Percentiles rank a stretch among this genome's conserved stretches.
Evolutionary conservation across 2,113 vertebrate species (phyloP).

Genomic region (Laterallus jamaicensis): DNA sequence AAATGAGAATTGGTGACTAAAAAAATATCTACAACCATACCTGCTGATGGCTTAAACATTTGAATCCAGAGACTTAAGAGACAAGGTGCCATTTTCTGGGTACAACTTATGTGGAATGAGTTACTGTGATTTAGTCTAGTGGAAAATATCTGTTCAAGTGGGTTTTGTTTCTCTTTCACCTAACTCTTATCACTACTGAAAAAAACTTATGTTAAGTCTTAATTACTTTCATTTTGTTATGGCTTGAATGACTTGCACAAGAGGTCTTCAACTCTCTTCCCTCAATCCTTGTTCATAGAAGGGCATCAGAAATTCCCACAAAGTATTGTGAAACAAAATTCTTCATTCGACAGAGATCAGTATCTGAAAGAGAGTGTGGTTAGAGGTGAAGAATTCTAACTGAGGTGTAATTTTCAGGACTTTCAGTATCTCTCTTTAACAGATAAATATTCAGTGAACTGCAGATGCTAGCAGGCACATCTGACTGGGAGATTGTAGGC

Average conservation of each 20-base stretch:
- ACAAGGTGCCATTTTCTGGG: neutral
- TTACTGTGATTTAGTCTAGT: neutral
- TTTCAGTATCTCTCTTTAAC: neutral
- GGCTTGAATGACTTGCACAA: neutral
- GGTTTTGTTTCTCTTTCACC: neutral
- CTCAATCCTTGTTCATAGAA: neutral
- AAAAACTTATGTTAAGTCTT: neutral
- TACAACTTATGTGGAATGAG: fast-evolving
- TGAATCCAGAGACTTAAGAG: neutral
- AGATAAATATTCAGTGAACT: neutral
- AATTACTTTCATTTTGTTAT: neutral
- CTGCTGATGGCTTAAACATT: neutral
- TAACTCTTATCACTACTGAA: neutral
- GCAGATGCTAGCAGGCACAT: neutral
- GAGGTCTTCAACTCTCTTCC: neutral
- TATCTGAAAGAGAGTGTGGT: neutral
- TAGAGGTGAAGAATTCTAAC: neutral
- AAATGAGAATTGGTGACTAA: neutral
- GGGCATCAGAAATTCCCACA: neutral
- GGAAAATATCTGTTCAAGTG: neutral
- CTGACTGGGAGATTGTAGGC: neutral
- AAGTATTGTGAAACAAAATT: neutral
- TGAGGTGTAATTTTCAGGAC: neutral
- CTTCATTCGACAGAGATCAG: neutral
- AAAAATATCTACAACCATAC: neutral